phyloP scores from a whole-genome alignment of 2,113 vertebrate genomes.

The Coptodon rendalli region DNA sequence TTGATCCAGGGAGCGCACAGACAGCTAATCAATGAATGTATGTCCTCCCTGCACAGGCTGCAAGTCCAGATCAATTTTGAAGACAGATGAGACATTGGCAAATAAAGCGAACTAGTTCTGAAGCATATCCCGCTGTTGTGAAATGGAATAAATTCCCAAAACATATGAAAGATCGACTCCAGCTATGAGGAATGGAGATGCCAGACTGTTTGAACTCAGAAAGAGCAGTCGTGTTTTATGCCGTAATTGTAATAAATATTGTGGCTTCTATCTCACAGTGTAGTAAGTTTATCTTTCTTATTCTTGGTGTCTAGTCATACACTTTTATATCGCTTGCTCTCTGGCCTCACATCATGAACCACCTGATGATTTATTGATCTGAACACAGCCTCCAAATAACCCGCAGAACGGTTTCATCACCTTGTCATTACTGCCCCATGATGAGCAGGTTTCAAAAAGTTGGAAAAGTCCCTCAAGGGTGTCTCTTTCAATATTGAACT shows the following conservation, averaged over 20 bases:
- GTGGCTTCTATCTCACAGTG: not conserved
- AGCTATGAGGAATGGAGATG: constrained; percentile 18
- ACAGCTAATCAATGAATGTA: constrained; percentile 72
- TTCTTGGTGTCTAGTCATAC: constrained; percentile 15
- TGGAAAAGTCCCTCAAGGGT: constrained; percentile 50
- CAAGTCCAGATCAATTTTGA: constrained; percentile 64
- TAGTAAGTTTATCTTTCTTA: constrained; percentile 1
- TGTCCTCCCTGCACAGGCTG: constrained; percentile 63
- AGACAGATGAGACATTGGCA: constrained; percentile 66
- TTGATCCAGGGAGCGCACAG: constrained; percentile 63
- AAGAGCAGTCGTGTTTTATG: constrained; percentile 18
- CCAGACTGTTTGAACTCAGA: constrained; percentile 3
- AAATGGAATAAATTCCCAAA: constrained; percentile 50
- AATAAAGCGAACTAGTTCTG: constrained; percentile 60
- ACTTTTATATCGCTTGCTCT: constrained; percentile 30
- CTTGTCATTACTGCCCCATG: constrained; percentile 65
- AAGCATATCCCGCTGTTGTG: constrained; percentile 38
- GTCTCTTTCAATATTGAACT: constrained; percentile 52
- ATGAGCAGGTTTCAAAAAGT: constrained; percentile 58
- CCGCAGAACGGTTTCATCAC: constrained; percentile 69
- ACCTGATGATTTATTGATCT: constrained; percentile 76
- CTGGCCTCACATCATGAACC: constrained; percentile 44
- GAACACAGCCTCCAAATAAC: constrained; percentile 65
- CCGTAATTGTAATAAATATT: constrained; percentile 26
- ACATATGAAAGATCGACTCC: constrained; percentile 29